Base-by-base conservation (phyloP, 2,113 vertebrate species). In the Noturus placidus region DNA sequence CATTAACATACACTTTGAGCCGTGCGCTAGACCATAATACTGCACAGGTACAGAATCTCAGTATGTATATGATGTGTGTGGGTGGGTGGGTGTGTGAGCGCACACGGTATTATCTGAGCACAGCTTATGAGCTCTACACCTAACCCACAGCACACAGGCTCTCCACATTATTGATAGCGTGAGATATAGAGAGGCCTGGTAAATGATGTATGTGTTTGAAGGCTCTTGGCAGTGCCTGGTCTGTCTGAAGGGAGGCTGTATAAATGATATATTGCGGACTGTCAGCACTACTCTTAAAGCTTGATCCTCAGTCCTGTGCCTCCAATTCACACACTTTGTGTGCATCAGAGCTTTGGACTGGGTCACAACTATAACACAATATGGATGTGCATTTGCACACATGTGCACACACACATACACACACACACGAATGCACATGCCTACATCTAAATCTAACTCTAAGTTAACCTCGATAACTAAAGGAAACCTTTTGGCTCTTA, bases 251-350 rank as follows among this genome's bases (percentile, higher is more conserved):
- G 87, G 59, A 76, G 57, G 50, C 61, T 84, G n/a, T 80, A 85
- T 90, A 85, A 88, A 90, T 88, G 67, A 90, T 87, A 89, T 87
- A 89, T 87, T 82, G 78, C 14, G 17, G 59, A 88, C 67, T 65
- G 82, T 83, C 87, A 83, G 67, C 81, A 87, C 69, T 70, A 72
- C 77, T 85, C 82, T 90, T 83, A 86, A 65, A 38, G 72, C 54
- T 88, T 87, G 87, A 89, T 82, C 87, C 78, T 83, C 46, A 81
- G 81, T 33, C 56, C 52, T 87, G 42, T 56, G 81, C 25, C 30
- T 72, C 86, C 82, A 74, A 65, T 88, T 42, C 65, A 88, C 82
- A 88, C 88, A 81, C 83, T 35, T 11, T 72, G 59, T 80, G 50
- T 84, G 83, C 38, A 84, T 72, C 83, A 56, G 19, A 74, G 83